Base-by-base conservation (phyloP, 1,140 invertebrate species). In the Magallana angulata region DNA sequence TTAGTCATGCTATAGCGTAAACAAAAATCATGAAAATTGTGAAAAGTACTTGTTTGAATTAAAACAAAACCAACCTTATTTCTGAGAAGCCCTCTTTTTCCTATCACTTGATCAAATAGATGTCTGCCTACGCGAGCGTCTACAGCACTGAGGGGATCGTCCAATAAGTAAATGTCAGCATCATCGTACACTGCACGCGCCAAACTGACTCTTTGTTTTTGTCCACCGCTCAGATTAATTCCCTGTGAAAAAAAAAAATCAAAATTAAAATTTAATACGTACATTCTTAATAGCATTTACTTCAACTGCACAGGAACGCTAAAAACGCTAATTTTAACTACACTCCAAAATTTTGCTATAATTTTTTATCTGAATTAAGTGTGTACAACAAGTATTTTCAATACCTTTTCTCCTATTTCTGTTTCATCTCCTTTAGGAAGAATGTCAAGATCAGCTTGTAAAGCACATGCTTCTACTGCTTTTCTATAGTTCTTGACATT, bases 101-200 rank as follows among this genome's bases (percentile, higher is more conserved):
- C 91, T 84, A 95, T 93, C 18, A 95, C 94, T 7, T 92, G 80
- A 14, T 91, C 86, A 88, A 91, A 92, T 62, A 92, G 90, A 71
- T 91, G 88, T 85, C 90, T 92, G 0, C 94, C 92, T 30, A 95
- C 95, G 89, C 95, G 94, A 4, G 94, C 84, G 89, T 95, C 95
- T 48, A 99, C 96, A 0, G 98, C 97, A 30, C 98, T 97, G 82
- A 99, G 95, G 56, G 99, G 96, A 94, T 48, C 36, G 5, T 48
- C 36, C 36, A 48, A 5, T 48, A 48, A 48, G 36, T 48, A 48
- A 48, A 48, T 48, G 36, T 48, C 36, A 48, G 36, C 36, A 48
- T 48, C 36, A 48, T 48, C 36, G 36, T 48, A 48, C 36, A 48
- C 36, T 48, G 36, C 36, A 48, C 36, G 36, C 36, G 36, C 36